A percentile compares a stretch with the other conserved stretches of the same genome.
These are phyloP conservation scores for Ernsta delagoae DNA, from an alignment of 2,888 invertebrate genomes.

Conservation along the genomic window DNA sequence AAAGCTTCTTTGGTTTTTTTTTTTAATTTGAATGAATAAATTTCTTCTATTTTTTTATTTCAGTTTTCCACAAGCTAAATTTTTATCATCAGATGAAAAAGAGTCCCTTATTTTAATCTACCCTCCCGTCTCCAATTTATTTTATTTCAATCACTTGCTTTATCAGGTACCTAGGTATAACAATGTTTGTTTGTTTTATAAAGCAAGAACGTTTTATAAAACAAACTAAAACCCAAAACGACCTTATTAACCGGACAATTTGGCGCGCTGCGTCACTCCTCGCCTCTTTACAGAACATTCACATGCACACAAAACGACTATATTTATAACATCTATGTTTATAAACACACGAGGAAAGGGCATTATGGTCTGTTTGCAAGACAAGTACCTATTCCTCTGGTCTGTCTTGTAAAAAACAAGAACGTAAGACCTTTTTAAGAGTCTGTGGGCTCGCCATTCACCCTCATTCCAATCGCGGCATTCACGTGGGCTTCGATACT, in stretches of 20 bases:
- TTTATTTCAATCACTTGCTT: not conserved
- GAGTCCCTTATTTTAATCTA: no score
- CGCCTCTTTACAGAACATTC: slow-evolving; percentile 9
- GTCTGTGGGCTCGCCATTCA: slow-evolving; percentile 43
- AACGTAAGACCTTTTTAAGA: slow-evolving; percentile 47
- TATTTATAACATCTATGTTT: slow-evolving; percentile 5
- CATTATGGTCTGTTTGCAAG: slow-evolving; percentile 19
- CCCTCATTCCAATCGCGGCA: slow-evolving; percentile 42
- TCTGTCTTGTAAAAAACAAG: slow-evolving; percentile 39
- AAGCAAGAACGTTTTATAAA: no score
- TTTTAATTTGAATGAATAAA: no score
- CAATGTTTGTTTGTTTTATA: not conserved
- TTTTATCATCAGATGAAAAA: no score
- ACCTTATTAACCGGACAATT: slow-evolving; percentile 5
- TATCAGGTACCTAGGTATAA: no score
- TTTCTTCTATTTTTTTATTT: no score
- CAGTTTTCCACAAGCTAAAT: no score
- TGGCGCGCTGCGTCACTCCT: slow-evolving; percentile 12
- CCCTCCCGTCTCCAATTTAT: not conserved
- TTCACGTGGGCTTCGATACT: slow-evolving; percentile 44
- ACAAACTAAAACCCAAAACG: not conserved
- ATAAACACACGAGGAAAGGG: slow-evolving; percentile 27
- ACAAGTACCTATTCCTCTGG: slow-evolving; percentile 29
- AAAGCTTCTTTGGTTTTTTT: no score
- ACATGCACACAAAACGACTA: slow-evolving; percentile 6